Evolutionary conservation across 2,797 vertebrate genomes (phyloP).

Genomic region (Oryzias sinensis): DNA sequence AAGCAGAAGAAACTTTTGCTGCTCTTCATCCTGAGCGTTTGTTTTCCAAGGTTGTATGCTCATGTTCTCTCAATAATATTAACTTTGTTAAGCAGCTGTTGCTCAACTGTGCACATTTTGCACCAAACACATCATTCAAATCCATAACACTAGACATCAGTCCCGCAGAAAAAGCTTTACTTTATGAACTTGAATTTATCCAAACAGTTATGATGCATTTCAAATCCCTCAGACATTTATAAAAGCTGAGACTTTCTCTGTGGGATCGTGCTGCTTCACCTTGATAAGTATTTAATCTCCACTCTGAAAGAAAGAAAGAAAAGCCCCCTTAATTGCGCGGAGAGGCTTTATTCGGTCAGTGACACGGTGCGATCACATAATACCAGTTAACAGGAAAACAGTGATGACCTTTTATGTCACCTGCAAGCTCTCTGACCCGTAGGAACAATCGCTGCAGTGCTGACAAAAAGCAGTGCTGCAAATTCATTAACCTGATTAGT

Average conservation of each 20-base stretch:
- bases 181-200: no score
- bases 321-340: constrained; percentile 25
- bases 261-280: background rate
- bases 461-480: constrained; percentile 63
- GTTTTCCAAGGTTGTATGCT: no score
- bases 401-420: constrained; percentile 12
- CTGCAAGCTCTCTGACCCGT: constrained; percentile 6
- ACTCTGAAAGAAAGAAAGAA: constrained; percentile 14
- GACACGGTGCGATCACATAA: constrained; percentile 13
- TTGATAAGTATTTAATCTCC: constrained; percentile 26
- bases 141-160: no score
- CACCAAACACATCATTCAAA: no score
- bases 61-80: no score
- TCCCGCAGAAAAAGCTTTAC: no score
- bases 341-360: constrained; percentile 20
- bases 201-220: no score
- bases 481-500: constrained; percentile 79
- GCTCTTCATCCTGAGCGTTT: no score
- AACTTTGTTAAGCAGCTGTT: no score
- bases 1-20: no score
- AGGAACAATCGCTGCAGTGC: constrained; percentile 13
- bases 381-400: constrained; percentile 5
- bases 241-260: background rate
- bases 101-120: no score
- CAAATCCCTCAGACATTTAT: background rate